Conservation (phyloP, 2,113 vertebrate genomes). For the Sprattus sprattus region DNA sequence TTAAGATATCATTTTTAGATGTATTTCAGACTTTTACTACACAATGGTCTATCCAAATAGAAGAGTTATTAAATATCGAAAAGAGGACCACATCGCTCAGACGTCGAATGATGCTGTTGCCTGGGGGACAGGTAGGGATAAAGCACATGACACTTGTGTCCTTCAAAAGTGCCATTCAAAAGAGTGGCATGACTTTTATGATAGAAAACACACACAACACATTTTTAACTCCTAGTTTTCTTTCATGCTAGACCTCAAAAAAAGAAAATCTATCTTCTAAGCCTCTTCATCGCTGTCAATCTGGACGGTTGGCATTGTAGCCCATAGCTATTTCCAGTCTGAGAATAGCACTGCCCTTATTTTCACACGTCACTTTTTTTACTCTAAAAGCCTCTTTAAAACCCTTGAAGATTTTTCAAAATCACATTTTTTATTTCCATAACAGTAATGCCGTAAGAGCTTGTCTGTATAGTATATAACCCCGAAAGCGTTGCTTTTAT, state of each 20-base stretch:
- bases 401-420: neutral
- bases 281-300: neutral
- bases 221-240: neutral
- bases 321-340: neutral
- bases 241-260: neutral
- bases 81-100: too few species aligned
- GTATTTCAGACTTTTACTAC: too few species aligned
- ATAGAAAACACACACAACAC: neutral
- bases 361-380: neutral
- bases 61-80: too few species aligned
- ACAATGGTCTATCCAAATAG: too few species aligned
- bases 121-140: too few species aligned
- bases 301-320: neutral
- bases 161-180: neutral
- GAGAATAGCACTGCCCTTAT: neutral
- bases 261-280: neutral
- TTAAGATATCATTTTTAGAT: too few species aligned
- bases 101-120: too few species aligned
- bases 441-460: neutral
- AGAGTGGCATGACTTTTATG: neutral
- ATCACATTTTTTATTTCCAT: neutral
- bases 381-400: slow-evolving; percentile 7
- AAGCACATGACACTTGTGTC: neutral
- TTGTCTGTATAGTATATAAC: neutral
- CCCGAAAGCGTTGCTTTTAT: neutral